phyloP scores from a whole-genome alignment of 2,113 vertebrate species.

The Neolamprologus toae region DNA sequence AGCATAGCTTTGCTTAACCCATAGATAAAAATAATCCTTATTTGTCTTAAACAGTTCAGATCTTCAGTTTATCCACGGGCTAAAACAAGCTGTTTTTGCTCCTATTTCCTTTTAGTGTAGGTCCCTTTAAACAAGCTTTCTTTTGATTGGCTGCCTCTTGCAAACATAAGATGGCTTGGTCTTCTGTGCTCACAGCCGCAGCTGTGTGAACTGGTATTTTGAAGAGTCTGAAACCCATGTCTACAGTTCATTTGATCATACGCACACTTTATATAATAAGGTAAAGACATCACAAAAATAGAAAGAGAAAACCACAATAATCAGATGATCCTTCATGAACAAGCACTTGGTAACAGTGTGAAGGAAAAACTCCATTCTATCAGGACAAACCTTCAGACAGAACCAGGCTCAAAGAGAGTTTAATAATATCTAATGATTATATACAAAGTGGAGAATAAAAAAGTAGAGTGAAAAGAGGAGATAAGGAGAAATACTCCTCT shows the following conservation, averaged over 20 bases:
- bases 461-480: not conserved
- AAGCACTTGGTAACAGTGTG: not conserved
- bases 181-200: rapidly evolving
- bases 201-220: not conserved
- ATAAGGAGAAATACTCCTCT: not conserved
- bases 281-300: not conserved
- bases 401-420: not conserved
- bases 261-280: rapidly evolving
- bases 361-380: not conserved
- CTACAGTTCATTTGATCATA: not conserved
- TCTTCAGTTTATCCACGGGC: not conserved
- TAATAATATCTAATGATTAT: not conserved
- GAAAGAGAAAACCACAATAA: not conserved
- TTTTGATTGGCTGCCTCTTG: not conserved
- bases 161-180: not conserved
- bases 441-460: not conserved
- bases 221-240: not conserved
- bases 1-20: not conserved
- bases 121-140: not conserved
- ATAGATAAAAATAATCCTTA: not conserved
- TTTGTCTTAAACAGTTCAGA: not conserved
- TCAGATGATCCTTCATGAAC: not conserved
- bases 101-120: not conserved
- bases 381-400: rapidly evolving
- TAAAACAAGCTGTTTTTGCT: not conserved